These are phyloP conservation scores for Lordiphosa stackelbergi DNA, from an alignment of 1,140 invertebrate species.

Conservation along the genomic window DNA sequence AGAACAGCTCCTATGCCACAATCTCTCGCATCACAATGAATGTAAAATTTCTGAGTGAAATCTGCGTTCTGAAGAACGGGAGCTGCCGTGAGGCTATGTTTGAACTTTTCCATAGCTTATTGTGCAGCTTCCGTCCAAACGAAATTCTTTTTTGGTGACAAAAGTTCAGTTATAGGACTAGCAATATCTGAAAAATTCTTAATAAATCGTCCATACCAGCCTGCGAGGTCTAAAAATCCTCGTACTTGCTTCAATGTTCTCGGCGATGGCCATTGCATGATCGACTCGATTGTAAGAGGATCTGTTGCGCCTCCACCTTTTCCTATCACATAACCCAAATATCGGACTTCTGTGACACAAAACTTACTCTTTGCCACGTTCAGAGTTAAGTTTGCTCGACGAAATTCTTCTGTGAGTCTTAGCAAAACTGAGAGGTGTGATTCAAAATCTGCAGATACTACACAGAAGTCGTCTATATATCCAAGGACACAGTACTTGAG, in stretches of 20 bases:
- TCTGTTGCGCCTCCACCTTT: too few relatives aligned
- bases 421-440: not conserved
- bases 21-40: conserved; percentile 11
- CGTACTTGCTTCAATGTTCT: not conserved
- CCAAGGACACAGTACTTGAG: not conserved
- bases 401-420: not conserved
- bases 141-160: not conserved
- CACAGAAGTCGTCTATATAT: not conserved
- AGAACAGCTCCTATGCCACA: conserved; percentile 1
- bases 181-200: too few relatives aligned
- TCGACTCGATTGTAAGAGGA: too few relatives aligned
- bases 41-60: conserved; percentile 1
- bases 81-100: not conserved
- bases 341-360: not conserved
- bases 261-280: not conserved
- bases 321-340: conserved; percentile 11
- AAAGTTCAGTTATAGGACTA: not conserved
- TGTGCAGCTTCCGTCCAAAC: not conserved
- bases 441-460: not conserved
- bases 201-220: conserved; percentile 6
- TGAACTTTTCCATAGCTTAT: conserved; percentile 1
- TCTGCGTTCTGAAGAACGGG: conserved; percentile 5
- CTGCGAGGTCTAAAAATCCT: conserved; percentile 2
- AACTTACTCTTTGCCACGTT: conserved; percentile 10
- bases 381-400: not conserved